Conservation (phyloP, 2,113 vertebrate species). For the Stictonetta naevosa region DNA sequence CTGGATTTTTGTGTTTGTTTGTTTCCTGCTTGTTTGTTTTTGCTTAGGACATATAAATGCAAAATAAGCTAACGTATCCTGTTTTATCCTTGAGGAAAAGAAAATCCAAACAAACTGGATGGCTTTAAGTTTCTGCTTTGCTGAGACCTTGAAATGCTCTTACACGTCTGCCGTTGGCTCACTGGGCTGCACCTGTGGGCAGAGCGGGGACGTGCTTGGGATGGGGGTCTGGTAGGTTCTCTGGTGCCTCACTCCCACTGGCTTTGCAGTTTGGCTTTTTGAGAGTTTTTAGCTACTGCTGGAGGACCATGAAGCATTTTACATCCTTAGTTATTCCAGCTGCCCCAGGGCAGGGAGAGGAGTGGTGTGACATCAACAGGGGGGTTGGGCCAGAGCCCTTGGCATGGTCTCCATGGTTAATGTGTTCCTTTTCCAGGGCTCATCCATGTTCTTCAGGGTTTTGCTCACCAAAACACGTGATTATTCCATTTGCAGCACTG, state of each 20-base stretch:
- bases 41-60: neutral
- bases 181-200: accelerated
- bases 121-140: neutral
- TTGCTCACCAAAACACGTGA: neutral
- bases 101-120: neutral
- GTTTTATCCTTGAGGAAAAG: neutral
- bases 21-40: neutral
- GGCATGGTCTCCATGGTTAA: accelerated
- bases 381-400: neutral
- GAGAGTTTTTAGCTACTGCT: neutral
- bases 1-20: neutral
- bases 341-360: neutral
- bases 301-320: neutral
- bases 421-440: neutral
- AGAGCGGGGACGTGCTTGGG: accelerated
- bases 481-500: accelerated
- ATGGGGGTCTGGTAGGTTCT: neutral
- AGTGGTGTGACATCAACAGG: accelerated
- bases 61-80: neutral
- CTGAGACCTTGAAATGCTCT: neutral
- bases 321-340: neutral
- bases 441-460: neutral
- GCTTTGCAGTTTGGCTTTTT: neutral
- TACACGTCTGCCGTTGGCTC: accelerated
- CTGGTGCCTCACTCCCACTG: neutral